phyloP scores from a whole-genome alignment of 2,888 invertebrate species.

The Belgica antarctica region DNA sequence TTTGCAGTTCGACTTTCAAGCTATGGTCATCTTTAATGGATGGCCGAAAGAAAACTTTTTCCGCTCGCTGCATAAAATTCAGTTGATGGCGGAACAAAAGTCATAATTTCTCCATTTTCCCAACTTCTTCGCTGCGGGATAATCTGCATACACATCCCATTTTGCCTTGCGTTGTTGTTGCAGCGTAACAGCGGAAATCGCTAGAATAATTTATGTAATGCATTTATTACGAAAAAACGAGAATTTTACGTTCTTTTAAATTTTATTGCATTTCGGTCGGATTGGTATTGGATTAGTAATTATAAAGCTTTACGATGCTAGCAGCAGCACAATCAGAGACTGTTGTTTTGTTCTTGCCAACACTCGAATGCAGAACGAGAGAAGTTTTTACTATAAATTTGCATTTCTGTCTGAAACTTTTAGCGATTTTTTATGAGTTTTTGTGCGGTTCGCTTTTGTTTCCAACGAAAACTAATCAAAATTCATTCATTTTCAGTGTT shows the following conservation, averaged over 20 bases:
- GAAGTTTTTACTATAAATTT: not conserved
- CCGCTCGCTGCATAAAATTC: too few species aligned
- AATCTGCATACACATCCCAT: not conserved
- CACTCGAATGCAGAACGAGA: not conserved
- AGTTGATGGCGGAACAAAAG: too few species aligned
- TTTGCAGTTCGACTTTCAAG: too few species aligned
- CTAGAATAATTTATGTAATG: constrained; percentile 28
- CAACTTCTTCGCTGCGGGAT: not conserved
- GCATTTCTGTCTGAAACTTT: too few species aligned
- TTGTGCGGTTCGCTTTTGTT: not conserved
- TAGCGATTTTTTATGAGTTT: constrained; percentile 6
- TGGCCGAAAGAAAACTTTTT: constrained; percentile 5
- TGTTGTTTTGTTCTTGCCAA: not conserved
- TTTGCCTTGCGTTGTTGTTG: constrained; percentile 15
- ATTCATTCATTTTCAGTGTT: not conserved
- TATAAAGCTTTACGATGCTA: not conserved
- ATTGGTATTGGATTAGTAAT: constrained; percentile 28
- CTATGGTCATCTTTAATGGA: too few species aligned
- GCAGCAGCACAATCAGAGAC: constrained; percentile 14
- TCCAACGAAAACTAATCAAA: not conserved
- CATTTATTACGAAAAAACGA: constrained; percentile 19
- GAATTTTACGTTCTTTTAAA: constrained; percentile 25
- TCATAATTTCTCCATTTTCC: constrained; percentile 25
- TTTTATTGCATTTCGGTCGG: constrained; percentile 21
- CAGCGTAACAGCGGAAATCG: constrained; percentile 15